Evolutionary conservation across 2,113 vertebrate species (phyloP).

Genomic region (Chauna torquata): DNA sequence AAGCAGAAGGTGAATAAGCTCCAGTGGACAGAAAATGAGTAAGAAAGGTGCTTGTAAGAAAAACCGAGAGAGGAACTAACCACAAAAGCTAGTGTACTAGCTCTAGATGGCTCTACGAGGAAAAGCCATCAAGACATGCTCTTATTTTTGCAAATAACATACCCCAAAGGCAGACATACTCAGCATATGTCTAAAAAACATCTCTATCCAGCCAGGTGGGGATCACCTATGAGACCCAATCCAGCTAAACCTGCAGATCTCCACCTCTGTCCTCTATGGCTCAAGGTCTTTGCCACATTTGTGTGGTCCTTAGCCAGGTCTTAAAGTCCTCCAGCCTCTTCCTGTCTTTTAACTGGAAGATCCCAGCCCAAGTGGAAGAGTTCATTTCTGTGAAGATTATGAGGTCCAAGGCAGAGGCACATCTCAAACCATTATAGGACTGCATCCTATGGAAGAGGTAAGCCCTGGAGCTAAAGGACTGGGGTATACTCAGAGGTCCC

Average conservation of each 20-base stretch:
- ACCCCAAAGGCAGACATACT: not conserved
- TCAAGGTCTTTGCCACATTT: not conserved
- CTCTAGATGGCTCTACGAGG: too few relatives aligned
- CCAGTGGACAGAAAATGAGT: not conserved
- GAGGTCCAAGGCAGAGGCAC: not conserved
- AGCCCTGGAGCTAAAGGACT: not conserved
- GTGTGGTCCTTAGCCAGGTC: not conserved
- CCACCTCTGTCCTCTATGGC: not conserved
- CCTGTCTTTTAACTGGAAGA: not conserved
- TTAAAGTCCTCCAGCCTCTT: not conserved
- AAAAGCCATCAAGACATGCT: not conserved
- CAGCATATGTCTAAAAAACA: not conserved
- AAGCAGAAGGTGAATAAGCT: not conserved
- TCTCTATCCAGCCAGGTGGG: not conserved
- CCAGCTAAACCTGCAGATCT: not conserved
- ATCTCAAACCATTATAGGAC: not conserved
- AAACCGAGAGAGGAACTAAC: not conserved
- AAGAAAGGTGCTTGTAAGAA: not conserved
- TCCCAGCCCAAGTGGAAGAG: not conserved
- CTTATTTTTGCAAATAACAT: not conserved
- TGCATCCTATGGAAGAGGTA: not conserved
- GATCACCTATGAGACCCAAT: not conserved
- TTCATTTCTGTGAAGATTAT: not conserved
- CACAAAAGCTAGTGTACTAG: not conserved
- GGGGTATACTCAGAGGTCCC: not conserved